These are phyloP conservation scores for Salvelinus alpinus DNA, from an alignment of 2,113 vertebrate genomes.

Conservation along the genomic window DNA sequence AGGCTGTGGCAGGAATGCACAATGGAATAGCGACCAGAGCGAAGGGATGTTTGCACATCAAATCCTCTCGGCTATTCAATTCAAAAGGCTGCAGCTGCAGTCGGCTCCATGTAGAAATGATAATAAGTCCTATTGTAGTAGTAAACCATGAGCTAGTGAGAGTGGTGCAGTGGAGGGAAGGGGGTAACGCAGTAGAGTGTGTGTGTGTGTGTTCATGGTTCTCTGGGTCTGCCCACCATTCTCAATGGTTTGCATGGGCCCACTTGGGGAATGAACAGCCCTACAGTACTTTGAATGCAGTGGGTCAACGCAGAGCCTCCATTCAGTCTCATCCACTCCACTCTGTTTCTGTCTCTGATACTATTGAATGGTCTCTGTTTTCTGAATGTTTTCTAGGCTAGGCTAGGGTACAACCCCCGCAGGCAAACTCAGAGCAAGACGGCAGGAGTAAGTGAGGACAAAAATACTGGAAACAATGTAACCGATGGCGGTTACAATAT, in stretches of 20 bases:
- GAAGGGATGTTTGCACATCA: background rate
- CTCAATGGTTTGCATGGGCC: slow-evolving; percentile 30
- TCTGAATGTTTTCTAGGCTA: slow-evolving; percentile 22
- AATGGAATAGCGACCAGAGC: background rate
- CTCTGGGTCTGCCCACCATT: slow-evolving; percentile 35
- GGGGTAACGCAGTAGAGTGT: slow-evolving; percentile 33
- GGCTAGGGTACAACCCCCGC: background rate
- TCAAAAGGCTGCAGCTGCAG: background rate
- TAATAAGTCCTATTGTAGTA: slow-evolving; percentile 33
- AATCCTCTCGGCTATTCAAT: background rate
- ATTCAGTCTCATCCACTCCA: slow-evolving; percentile 35
- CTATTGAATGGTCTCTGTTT: slow-evolving; percentile 28
- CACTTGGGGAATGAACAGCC: slow-evolving; percentile 43
- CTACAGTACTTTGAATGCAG: slow-evolving; percentile 34
- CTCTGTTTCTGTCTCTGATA: background rate
- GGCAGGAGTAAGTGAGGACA: slow-evolving; percentile 33
- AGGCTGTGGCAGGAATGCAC: background rate
- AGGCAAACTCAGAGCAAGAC: slow-evolving; percentile 52
- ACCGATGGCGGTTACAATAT: no score
- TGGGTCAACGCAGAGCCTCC: slow-evolving; percentile 35
- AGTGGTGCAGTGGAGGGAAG: slow-evolving; percentile 21
- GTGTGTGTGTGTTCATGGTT: slow-evolving; percentile 38
- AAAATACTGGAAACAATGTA: background rate
- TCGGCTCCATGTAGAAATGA: background rate
- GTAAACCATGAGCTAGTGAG: slow-evolving; percentile 52